Base-by-base conservation (phyloP, 2,113 vertebrate species). In the Chaetops frenatus region DNA sequence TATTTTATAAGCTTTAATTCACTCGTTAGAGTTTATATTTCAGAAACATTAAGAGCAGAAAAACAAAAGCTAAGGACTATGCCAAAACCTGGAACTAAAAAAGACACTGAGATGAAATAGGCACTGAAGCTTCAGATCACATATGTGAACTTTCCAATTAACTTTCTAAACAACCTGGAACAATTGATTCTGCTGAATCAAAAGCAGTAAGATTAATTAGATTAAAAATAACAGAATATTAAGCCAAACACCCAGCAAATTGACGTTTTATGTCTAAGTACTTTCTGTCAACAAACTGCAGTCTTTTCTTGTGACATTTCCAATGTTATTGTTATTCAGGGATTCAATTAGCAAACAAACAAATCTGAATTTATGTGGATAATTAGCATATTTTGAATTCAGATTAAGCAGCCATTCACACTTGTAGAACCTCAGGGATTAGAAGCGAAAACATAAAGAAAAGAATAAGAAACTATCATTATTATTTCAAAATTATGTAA, bases 301-400 rank as follows among this genome's bases (percentile, higher is more conserved):
- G 16, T 72, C 42, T 86, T 96, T 96, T 81, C 58, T 81, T 88
- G 70, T 67, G 88, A 95, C 72, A 91, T 95, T 94, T 86, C 71
- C 38, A 40, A 47, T 86, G 57, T 87, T 95, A 93, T 50, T 88
- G 65, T 64, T 80, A 67, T 36, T 93, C 62, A 94, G 61, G 91
- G 80, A 95, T 93, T 92, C 36, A 97, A 58, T 95, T 95, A 97
- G 27, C 65, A 89, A 91, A 91, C n/a, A 97, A 93, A 24, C 11
- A 94, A 80, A 36, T 60, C 50, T 92, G 89, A 94, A 95, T 97
- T 70, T 92, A 83, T 88, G 38, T 74, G 21, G 51, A 66, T 91
- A 92, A 95, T 97, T 96, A 95, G 38, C 69, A 64, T 78, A 69
- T 77, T 96, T 82, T 93, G 38, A 60, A 89, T 24, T 64, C 62